Percentiles rank a stretch among this genome's conserved stretches.
Conservation (phyloP, 2,113 vertebrate species). For the Thalassarche chlororhynchos region DNA sequence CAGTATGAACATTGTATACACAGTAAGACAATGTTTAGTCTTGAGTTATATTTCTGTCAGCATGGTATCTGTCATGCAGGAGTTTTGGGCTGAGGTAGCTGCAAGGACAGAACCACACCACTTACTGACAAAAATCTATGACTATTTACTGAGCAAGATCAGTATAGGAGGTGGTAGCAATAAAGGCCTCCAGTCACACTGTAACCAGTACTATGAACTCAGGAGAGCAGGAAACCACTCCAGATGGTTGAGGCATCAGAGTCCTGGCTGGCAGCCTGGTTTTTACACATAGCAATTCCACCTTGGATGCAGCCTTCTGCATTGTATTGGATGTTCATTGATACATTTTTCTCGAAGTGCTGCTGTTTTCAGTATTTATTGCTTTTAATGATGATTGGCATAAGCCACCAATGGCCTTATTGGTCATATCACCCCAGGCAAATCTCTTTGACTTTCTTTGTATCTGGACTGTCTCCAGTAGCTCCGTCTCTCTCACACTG, state of each 20-base stretch:
- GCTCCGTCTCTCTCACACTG: neutral
- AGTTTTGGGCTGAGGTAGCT: neutral
- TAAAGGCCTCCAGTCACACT: neutral
- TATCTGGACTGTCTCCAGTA: neutral
- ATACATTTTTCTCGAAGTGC: neutral
- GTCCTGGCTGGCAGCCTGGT: neutral
- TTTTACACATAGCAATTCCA: neutral
- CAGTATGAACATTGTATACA: neutral
- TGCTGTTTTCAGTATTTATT: neutral
- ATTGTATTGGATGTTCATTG: neutral
- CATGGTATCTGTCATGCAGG: neutral
- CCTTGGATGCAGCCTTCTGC: neutral
- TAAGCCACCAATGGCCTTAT: neutral
- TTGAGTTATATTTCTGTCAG: neutral
- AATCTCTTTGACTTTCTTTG: neutral
- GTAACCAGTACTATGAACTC: neutral
- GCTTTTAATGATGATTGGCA: neutral
- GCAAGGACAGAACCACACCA: neutral
- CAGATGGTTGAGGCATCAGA: neutral
- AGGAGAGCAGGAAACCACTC: neutral
- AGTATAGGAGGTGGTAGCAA: neutral
- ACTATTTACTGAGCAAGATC: neutral
- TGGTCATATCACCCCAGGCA: neutral
- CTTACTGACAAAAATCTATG: neutral
- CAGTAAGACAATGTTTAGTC: neutral